A percentile compares a stretch with the other conserved stretches of the same genome.
These are phyloP conservation scores for Ceriagrion tenellum DNA, from an alignment of 2,888 invertebrate species.

Conservation along the genomic window DNA sequence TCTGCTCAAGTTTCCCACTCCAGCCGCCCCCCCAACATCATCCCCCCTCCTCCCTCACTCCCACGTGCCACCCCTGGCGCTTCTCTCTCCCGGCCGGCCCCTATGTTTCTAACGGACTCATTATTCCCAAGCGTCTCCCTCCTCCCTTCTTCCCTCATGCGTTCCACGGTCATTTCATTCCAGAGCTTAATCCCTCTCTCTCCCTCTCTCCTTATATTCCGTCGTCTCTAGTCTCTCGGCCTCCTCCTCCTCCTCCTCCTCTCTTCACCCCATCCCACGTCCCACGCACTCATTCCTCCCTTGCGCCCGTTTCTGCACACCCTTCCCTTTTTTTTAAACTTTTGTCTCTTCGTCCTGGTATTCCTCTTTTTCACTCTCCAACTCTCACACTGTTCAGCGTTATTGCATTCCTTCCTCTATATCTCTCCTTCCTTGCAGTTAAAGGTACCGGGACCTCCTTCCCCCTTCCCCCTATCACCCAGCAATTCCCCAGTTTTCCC, in stretches of 20 bases:
- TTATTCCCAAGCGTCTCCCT: constrained; percentile 53
- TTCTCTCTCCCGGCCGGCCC: neutral
- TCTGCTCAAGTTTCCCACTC: neutral
- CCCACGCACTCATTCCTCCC: neutral
- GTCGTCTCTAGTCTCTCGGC: neutral
- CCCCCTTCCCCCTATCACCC: neutral
- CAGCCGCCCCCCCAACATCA: neutral
- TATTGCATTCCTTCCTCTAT: neutral
- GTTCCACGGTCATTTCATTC: constrained; percentile 36
- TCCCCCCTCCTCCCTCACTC: neutral
- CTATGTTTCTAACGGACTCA: constrained; percentile 43
- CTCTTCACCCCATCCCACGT: neutral
- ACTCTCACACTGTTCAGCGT: neutral
- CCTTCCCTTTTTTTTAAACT: neutral
- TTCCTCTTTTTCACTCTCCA: constrained; percentile 10
- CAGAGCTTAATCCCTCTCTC: constrained; percentile 23
- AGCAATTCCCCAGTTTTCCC: neutral
- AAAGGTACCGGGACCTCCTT: neutral
- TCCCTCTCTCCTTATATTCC: neutral
- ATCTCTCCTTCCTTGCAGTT: constrained; percentile 6
- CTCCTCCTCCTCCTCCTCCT: neutral
- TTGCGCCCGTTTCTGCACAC: too few species aligned
- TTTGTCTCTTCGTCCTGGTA: neutral
- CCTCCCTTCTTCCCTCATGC: neutral
- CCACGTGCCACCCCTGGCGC: neutral